Evolutionary conservation across 2,888 invertebrate species (phyloP).

Genomic region (Epistrophe eligans): DNA sequence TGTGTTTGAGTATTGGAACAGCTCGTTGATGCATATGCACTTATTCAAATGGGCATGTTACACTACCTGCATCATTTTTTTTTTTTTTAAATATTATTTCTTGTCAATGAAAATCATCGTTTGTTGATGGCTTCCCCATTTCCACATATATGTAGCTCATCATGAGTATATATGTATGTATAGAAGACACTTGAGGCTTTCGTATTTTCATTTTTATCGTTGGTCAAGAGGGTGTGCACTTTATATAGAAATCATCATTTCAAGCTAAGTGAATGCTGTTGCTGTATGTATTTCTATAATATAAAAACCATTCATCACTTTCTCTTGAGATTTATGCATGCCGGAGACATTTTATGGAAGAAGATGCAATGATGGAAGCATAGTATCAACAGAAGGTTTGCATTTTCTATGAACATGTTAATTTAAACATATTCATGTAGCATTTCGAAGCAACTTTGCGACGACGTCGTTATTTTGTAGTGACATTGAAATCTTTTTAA

Average conservation of each 20-base stretch:
- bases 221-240: slow-evolving; percentile 65
- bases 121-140: slow-evolving; percentile 31
- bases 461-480: too few relatives aligned
- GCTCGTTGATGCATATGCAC: slow-evolving; percentile 27
- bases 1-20: slow-evolving; percentile 34
- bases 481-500: too few relatives aligned
- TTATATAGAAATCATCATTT: slow-evolving; percentile 59
- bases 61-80: slow-evolving; percentile 8
- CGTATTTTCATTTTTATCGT: not conserved
- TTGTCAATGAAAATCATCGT: slow-evolving; percentile 35
- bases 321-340: slow-evolving; percentile 45
- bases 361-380: slow-evolving; percentile 1
- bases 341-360: not conserved
- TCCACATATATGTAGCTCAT: not conserved
- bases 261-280: slow-evolving; percentile 53
- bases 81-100: slow-evolving; percentile 9
- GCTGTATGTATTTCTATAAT: not conserved
- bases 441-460: too few relatives aligned
- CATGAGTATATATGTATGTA: not conserved
- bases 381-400: not conserved
- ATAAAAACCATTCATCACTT: slow-evolving; percentile 39
- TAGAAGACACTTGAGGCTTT: slow-evolving; percentile 54
- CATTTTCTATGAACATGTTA: not conserved
- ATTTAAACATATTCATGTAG: not conserved
- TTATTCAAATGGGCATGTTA: slow-evolving; percentile 21